A percentile compares a stretch with the other conserved stretches of the same genome.
These are phyloP conservation scores for Periparus ater DNA, from an alignment of 2,797 vertebrate species.

Conservation along the genomic window DNA sequence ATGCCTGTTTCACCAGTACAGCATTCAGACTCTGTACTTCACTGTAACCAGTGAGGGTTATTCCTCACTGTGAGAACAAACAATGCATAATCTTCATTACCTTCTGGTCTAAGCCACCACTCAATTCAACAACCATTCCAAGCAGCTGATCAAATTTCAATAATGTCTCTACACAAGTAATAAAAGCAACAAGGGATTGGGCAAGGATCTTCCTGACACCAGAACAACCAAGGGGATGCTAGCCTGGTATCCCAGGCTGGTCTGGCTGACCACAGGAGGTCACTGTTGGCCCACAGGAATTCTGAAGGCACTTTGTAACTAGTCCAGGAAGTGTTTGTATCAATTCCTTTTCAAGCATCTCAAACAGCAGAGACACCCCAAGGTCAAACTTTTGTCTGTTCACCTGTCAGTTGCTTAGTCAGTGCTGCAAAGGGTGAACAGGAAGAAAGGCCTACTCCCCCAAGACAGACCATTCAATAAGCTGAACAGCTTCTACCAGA, in stretches of 20 bases:
- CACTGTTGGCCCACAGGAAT: slow-evolving; percentile 30
- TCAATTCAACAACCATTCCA: background rate
- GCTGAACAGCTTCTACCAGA: background rate
- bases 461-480: background rate
- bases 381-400: background rate
- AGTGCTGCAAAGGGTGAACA: background rate
- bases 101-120: background rate
- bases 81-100: background rate
- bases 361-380: background rate
- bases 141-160: background rate
- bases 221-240: fast-evolving
- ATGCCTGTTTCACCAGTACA: background rate
- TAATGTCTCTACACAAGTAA: background rate
- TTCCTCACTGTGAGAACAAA: background rate
- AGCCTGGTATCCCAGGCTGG: background rate
- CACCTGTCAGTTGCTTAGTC: background rate
- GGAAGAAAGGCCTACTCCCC: background rate
- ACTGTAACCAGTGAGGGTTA: background rate
- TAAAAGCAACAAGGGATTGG: background rate
- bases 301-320: background rate
- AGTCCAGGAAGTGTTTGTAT: background rate
- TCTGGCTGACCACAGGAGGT: slow-evolving; percentile 52
- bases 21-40: background rate
- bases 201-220: background rate
- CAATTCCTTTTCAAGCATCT: background rate